These are phyloP conservation scores for Steinernema scapterisci DNA, from an alignment of 2,888 invertebrate genomes.

Conservation along the genomic window DNA sequence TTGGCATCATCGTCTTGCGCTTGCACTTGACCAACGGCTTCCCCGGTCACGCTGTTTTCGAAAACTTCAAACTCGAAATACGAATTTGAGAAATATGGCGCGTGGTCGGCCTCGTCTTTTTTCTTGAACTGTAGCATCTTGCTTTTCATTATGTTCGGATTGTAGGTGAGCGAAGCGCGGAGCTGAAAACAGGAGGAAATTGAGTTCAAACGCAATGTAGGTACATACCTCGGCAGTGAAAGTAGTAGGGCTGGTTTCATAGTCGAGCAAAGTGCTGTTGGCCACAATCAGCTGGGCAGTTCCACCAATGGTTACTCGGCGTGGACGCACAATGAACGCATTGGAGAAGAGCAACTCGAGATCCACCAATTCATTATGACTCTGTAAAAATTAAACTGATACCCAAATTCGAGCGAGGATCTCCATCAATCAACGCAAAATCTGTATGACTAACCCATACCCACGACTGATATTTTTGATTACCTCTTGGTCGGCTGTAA, in stretches of 20 bases:
- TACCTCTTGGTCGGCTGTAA: conserved; percentile 10
- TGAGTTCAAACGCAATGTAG: background rate
- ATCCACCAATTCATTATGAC: conserved; percentile 1
- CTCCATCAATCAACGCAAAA: too few species aligned
- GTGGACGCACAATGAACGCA: conserved; percentile 6
- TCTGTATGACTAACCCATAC: too few species aligned
- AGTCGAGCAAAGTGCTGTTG: background rate
- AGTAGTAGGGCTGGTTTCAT: background rate
- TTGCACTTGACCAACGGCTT: conserved; percentile 21
- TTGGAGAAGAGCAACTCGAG: background rate
- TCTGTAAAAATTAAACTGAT: too few species aligned
- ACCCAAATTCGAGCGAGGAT: too few species aligned
- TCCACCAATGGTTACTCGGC: background rate
- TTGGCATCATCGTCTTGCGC: conserved; percentile 1
- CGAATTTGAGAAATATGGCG: conserved; percentile 10
- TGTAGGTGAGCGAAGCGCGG: conserved; percentile 12
- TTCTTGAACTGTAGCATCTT: background rate
- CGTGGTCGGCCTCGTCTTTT: conserved; percentile 18
- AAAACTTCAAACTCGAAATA: conserved; percentile 33
- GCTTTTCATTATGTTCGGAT: background rate
- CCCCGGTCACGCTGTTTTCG: conserved; percentile 35
- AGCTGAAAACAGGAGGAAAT: background rate
- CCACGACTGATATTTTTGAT: background rate
- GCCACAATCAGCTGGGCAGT: conserved; percentile 29
- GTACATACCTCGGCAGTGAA: background rate